phyloP scores from a whole-genome alignment of 2,888 invertebrate species.

The Apoda limacodes region DNA sequence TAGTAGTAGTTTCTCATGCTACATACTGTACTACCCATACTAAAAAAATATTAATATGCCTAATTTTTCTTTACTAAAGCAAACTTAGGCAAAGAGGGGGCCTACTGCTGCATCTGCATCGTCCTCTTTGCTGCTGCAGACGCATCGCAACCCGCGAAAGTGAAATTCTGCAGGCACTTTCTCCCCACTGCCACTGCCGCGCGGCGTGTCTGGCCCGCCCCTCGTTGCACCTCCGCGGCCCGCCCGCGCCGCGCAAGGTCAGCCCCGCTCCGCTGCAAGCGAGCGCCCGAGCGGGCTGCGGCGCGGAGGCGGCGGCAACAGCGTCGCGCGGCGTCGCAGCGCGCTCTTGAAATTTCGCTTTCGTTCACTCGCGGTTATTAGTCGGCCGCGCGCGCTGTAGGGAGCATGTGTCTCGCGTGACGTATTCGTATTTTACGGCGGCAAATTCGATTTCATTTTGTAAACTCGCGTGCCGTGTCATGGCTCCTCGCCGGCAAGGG shows the following conservation, averaged over 20 bases:
- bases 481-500: slow-evolving; percentile 66
- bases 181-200: slow-evolving; percentile 48
- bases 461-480: slow-evolving; percentile 37
- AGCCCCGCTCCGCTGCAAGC: slow-evolving; percentile 43
- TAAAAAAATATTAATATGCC: too few relatives aligned
- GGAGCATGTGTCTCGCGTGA: slow-evolving; percentile 71
- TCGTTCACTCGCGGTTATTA: slow-evolving; percentile 72
- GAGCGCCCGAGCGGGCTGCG: slow-evolving; percentile 53
- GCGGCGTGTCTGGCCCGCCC: slow-evolving; percentile 37
- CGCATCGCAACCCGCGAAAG: slow-evolving; percentile 55
- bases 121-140: slow-evolving; percentile 27
- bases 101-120: slow-evolving; percentile 5
- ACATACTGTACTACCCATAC: too few relatives aligned
- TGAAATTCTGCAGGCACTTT: slow-evolving; percentile 65
- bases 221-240: slow-evolving; percentile 41
- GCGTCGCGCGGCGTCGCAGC: slow-evolving; percentile 53
- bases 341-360: slow-evolving; percentile 79
- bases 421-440: slow-evolving; percentile 46
- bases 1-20: too few relatives aligned
- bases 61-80: too few relatives aligned
- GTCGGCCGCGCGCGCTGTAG: slow-evolving; percentile 70
- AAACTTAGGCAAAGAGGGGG: too few relatives aligned
- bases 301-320: slow-evolving; percentile 29
- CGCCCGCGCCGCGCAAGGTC: slow-evolving; percentile 21
- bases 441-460: slow-evolving; percentile 49